Evolutionary conservation across 2,888 invertebrate species (phyloP).

Genomic region (Zygothrica quintamaculata): DNA sequence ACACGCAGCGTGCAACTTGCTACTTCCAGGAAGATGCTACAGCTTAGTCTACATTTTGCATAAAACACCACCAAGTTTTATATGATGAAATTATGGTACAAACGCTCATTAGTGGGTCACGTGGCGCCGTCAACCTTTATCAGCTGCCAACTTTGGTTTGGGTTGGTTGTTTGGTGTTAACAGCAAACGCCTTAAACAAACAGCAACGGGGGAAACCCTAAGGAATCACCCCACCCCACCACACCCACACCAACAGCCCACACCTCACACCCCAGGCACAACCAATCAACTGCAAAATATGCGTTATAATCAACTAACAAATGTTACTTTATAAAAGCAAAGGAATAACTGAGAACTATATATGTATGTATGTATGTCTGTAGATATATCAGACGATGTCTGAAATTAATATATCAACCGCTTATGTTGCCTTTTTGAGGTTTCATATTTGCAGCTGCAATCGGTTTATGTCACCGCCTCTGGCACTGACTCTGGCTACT

Average conservation of each 20-base stretch:
- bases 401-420: slow-evolving; percentile 45
- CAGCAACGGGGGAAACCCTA: slow-evolving; percentile 49
- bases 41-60: slow-evolving; percentile 35
- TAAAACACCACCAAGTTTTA: slow-evolving; percentile 10
- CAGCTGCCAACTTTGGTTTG: too few relatives aligned
- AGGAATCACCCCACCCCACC: slow-evolving; percentile 29
- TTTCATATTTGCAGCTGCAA: slow-evolving; percentile 13
- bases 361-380: too few relatives aligned
- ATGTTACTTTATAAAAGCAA: slow-evolving; percentile 2
- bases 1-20: slow-evolving; percentile 38
- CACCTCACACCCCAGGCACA: slow-evolving; percentile 8
- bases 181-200: slow-evolving; percentile 49
- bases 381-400: too few relatives aligned
- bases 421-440: slow-evolving; percentile 24
- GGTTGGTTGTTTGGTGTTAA: slow-evolving; percentile 45
- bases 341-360: slow-evolving; percentile 7
- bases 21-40: slow-evolving; percentile 22
- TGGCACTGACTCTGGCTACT: slow-evolving; percentile 7
- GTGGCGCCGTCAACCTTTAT: slow-evolving; percentile 55
- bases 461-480: not conserved
- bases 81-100: slow-evolving; percentile 24
- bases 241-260: slow-evolving; percentile 13
- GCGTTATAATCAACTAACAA: slow-evolving; percentile 28
- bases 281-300: slow-evolving; percentile 18
- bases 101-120: slow-evolving; percentile 65